Percentiles rank a stretch among this genome's conserved stretches.
phyloP scores from a whole-genome alignment of 2,888 invertebrate genomes.

The Cheilosia soror region DNA sequence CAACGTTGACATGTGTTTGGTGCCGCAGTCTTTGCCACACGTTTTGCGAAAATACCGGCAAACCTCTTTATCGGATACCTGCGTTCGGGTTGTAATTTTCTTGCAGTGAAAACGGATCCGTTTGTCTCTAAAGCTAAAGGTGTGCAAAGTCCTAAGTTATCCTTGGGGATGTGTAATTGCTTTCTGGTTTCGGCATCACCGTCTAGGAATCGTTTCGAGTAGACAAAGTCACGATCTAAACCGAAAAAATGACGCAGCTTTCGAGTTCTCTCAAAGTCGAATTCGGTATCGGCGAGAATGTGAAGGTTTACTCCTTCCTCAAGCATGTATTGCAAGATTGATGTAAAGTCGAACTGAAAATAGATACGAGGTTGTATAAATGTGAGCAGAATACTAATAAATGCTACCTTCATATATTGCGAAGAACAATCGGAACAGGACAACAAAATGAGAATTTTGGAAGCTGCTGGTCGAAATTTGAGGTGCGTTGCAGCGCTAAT shows the following conservation, averaged over 20 bases:
- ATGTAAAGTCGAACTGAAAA: slow-evolving; percentile 90
- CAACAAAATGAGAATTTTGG: slow-evolving; percentile 91
- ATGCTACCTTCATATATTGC: slow-evolving; percentile 87
- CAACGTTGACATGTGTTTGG: slow-evolving; percentile 87
- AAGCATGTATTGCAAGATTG: slow-evolving; percentile 91
- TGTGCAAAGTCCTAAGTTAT: slow-evolving; percentile 90
- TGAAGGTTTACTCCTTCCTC: slow-evolving; percentile 93
- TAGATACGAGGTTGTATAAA: neutral
- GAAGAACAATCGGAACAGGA: slow-evolving; percentile 91
- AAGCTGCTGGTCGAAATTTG: slow-evolving; percentile 92
- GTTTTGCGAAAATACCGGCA: slow-evolving; percentile 87
- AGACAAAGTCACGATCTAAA: slow-evolving; percentile 90
- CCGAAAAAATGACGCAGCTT: slow-evolving; percentile 91
- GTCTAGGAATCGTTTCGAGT: slow-evolving; percentile 90
- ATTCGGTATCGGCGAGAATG: slow-evolving; percentile 92
- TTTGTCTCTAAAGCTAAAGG: slow-evolving; percentile 93
- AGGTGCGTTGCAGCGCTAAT: slow-evolving; percentile 89
- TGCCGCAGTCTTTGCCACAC: slow-evolving; percentile 87
- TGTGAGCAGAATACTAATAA: neutral
- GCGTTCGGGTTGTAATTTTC: slow-evolving; percentile 86
- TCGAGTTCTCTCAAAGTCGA: slow-evolving; percentile 89
- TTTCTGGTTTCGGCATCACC: slow-evolving; percentile 90
- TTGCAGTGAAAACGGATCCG: slow-evolving; percentile 88
- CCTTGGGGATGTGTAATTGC: slow-evolving; percentile 91
- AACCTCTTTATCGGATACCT: slow-evolving; percentile 86